phyloP scores from a whole-genome alignment of 2,797 vertebrate species.

The Enoplosus armatus region DNA sequence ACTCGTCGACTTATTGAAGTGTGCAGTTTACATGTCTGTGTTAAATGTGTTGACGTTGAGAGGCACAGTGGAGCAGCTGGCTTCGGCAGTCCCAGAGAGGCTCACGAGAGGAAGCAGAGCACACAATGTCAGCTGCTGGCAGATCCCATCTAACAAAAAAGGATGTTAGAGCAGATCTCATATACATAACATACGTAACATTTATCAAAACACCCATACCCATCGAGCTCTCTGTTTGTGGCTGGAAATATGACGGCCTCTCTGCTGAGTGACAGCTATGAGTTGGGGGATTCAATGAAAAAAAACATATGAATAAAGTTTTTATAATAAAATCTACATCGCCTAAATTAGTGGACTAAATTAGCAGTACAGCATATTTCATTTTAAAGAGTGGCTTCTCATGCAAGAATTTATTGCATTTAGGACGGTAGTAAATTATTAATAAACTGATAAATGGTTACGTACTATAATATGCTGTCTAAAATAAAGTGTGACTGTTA shows the following conservation, averaged over 20 bases:
- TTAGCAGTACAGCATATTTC: conserved; percentile 33
- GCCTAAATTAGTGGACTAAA: conserved; percentile 51
- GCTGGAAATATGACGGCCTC: conserved; percentile 35
- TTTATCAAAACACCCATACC: conserved; percentile 44
- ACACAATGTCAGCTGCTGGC: conserved; percentile 78
- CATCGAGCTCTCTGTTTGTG: conserved; percentile 34
- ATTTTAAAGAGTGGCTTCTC: conserved; percentile 41
- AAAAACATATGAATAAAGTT: conserved; percentile 22
- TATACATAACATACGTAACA: conserved; percentile 54
- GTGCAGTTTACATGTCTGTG: conserved; percentile 77
- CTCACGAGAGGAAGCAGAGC: conserved; percentile 67
- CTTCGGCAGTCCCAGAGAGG: conserved; percentile 70
- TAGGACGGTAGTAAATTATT: conserved; percentile 46
- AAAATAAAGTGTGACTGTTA: conserved; percentile 71
- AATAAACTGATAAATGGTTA: conserved; percentile 59
- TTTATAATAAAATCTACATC: conserved; percentile 42
- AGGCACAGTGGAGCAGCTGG: conserved; percentile 78
- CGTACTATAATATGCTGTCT: conserved; percentile 51
- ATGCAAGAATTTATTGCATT: conserved; percentile 48
- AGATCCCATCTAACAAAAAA: conserved; percentile 66
- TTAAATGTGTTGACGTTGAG: conserved; percentile 76
- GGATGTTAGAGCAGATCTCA: conserved; percentile 57
- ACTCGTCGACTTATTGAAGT: conserved; percentile 67
- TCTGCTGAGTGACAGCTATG: conserved; percentile 28
- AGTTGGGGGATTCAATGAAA: conserved; percentile 26